Percentiles rank a stretch among this genome's conserved stretches.
Conservation (phyloP, 2,113 vertebrate species). For the Cebus imitator region DNA sequence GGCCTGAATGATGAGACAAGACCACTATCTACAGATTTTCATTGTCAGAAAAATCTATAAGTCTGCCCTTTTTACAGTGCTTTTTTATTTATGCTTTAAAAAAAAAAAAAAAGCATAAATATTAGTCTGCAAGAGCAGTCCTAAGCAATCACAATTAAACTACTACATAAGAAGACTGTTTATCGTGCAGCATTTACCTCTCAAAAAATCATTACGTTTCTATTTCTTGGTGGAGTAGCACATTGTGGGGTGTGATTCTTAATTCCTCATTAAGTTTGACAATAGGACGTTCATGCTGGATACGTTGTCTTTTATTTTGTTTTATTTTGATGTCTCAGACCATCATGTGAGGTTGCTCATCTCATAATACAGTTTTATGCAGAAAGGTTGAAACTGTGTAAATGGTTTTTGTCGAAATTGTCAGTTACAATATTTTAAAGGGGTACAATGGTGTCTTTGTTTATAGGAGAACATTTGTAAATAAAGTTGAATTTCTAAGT, state of each 20-base stretch:
- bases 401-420: slow-evolving; percentile 54
- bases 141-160: neutral
- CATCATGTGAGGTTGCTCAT: neutral
- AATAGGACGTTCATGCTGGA: neutral
- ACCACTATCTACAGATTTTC: slow-evolving; percentile 39
- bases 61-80: slow-evolving; percentile 43
- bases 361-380: neutral
- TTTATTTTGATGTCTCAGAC: slow-evolving; percentile 49
- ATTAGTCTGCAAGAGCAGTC: slow-evolving; percentile 16
- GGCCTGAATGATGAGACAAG: slow-evolving; percentile 33
- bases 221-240: neutral
- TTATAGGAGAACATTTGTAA: slow-evolving; percentile 74
- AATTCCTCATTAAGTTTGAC: neutral
- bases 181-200: neutral
- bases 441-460: slow-evolving; percentile 40
- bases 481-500: slow-evolving; percentile 81
- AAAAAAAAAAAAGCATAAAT: slow-evolving; percentile 47
- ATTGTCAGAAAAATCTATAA: slow-evolving; percentile 20
- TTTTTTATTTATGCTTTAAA: no score
- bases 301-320: neutral
- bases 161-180: neutral
- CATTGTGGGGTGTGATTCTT: neutral
- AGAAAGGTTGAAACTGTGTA: slow-evolving; percentile 49
- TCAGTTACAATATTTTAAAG: neutral
- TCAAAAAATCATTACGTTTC: neutral